A percentile compares a stretch with the other conserved stretches of the same genome.
Conservation (phyloP, 2,113 vertebrate species). For the Pygoscelis adeliae region DNA sequence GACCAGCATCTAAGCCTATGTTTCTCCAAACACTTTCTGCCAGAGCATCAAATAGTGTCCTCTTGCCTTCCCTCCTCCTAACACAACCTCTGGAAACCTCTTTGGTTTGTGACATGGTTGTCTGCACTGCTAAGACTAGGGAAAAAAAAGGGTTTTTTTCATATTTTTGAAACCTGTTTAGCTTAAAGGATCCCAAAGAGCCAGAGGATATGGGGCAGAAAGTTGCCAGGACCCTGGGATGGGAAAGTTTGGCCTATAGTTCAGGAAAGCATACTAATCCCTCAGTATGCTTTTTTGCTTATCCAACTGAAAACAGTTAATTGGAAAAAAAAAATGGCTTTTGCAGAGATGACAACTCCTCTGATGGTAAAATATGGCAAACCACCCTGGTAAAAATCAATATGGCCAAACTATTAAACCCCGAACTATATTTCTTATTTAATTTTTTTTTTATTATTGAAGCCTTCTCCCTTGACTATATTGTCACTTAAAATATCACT, state of each 20-base stretch:
- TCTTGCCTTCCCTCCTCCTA: neutral
- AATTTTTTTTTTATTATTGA: neutral
- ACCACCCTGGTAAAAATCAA: conserved; percentile 31
- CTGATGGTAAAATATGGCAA: conserved; percentile 32
- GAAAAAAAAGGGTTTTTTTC: neutral
- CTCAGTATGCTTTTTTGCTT: neutral
- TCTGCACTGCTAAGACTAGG: neutral
- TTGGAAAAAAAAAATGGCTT: neutral
- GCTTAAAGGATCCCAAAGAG: neutral
- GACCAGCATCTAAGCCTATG: neutral
- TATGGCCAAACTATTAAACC: conserved; percentile 34
- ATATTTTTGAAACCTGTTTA: neutral
- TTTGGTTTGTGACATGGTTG: neutral
- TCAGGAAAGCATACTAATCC: neutral
- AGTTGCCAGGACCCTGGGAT: neutral
- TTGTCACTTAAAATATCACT: conserved; percentile 19
- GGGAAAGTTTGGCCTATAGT: neutral
- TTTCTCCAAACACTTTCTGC: neutral
- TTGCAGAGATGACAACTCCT: neutral
- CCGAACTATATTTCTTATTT: conserved; percentile 17
- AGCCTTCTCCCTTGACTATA: neutral
- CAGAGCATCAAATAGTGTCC: neutral
- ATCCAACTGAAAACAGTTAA: neutral
- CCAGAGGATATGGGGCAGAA: neutral
- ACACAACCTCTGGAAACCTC: neutral